Evolutionary conservation across 1,140 invertebrate genomes (phyloP).

Genomic region (Aporrectodea caliginosa): DNA sequence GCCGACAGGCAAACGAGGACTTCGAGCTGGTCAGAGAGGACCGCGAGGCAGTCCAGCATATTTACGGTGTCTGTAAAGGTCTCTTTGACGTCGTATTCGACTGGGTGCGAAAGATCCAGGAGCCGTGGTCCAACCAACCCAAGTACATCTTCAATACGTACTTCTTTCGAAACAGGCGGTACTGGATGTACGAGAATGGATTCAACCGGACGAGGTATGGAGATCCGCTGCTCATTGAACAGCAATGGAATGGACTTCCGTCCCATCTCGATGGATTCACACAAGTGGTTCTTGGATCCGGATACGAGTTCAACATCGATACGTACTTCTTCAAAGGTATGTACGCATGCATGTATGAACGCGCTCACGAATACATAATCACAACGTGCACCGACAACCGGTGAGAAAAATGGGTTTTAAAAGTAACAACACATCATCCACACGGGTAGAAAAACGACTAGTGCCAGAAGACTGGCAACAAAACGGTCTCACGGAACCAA

Average conservation of each 20-base stretch:
- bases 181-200: constrained; percentile 59
- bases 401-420: no score
- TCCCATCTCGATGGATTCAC: neutral
- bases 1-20: constrained; percentile 18
- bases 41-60: constrained; percentile 23
- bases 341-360: no score
- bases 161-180: constrained; percentile 55
- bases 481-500: no score
- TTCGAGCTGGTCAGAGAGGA: constrained; percentile 9
- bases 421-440: no score
- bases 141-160: constrained; percentile 55
- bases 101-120: constrained; percentile 41
- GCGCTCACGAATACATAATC: no score
- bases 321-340: neutral
- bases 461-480: no score
- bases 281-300: neutral
- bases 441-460: no score
- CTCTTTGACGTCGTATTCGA: constrained; percentile 56
- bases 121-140: neutral
- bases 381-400: no score
- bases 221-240: neutral
- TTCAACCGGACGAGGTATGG: constrained; percentile 47
- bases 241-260: neutral
- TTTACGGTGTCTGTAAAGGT: constrained; percentile 56
- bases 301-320: neutral